Percentiles rank a stretch among this genome's conserved stretches.
Evolutionary conservation across 2,113 vertebrate species (phyloP).

Genomic region (Bufo gargarizans): DNA sequence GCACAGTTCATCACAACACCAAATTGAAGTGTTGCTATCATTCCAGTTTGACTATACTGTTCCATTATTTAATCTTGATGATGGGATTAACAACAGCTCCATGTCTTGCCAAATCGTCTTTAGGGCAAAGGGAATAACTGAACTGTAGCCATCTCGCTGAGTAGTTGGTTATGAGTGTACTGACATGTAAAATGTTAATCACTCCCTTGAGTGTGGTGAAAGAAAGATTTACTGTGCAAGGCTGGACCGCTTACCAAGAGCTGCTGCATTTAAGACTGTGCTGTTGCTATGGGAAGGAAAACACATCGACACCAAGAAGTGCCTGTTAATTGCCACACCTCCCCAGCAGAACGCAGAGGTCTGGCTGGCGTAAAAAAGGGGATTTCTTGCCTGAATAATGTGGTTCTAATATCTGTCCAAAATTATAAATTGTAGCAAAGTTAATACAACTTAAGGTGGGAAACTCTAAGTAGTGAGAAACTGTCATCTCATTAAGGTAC

Average conservation of each 20-base stretch:
- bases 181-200: conserved; percentile 60
- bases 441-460: conserved; percentile 8
- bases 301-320: conserved; percentile 51
- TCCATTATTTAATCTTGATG: conserved; percentile 57
- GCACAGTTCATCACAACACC: conserved; percentile 23
- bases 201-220: conserved; percentile 57
- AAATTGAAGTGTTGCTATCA: conserved; percentile 48
- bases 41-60: conserved; percentile 50
- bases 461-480: conserved; percentile 1
- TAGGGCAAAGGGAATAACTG: conserved; percentile 58
- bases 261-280: conserved; percentile 53
- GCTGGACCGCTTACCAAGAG: conserved; percentile 57
- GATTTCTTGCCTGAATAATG: background rate
- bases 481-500: conserved; percentile 1
- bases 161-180: conserved; percentile 59
- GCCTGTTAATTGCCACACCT: conserved; percentile 51
- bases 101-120: conserved; percentile 56
- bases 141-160: conserved; percentile 57
- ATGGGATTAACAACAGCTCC: conserved; percentile 55
- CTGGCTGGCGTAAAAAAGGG: background rate
- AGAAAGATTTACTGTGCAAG: conserved; percentile 58
- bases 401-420: conserved; percentile 15
- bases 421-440: conserved; percentile 10
- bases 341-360: conserved; percentile 13
- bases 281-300: conserved; percentile 55